Percentiles rank a stretch among this genome's conserved stretches.
Conservation (phyloP, 2,113 vertebrate species). For the Syngnathoides biaculeatus region DNA sequence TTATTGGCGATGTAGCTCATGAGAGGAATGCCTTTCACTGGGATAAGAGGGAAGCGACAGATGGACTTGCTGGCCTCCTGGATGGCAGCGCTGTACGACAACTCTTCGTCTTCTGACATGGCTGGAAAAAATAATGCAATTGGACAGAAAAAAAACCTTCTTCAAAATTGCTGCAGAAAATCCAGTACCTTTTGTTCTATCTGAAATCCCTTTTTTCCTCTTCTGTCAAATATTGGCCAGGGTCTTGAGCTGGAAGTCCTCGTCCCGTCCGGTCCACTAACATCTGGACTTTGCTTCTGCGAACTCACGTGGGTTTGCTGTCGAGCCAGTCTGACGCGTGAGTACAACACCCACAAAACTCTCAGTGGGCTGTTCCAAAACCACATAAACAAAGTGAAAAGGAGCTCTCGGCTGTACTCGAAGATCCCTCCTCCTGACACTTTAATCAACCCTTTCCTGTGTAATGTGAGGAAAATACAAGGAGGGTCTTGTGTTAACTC, state of each 20-base stretch:
- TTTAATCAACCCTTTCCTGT: slow-evolving; percentile 27
- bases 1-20: slow-evolving; percentile 58
- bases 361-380: slow-evolving; percentile 2
- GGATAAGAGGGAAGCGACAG: slow-evolving; percentile 63
- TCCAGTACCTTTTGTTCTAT: background rate
- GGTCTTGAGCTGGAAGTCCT: too few relatives aligned
- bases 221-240: too few relatives aligned
- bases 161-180: background rate
- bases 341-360: slow-evolving; percentile 6
- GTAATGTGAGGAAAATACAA: slow-evolving; percentile 27
- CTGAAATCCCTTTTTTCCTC: background rate
- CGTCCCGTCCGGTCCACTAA: background rate
- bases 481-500: slow-evolving; percentile 24
- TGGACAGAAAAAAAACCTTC: background rate
- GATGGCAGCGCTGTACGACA: slow-evolving; percentile 52
- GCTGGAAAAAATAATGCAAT: background rate
- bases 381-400: background rate
- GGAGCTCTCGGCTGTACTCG: slow-evolving; percentile 12
- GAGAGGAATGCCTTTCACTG: slow-evolving; percentile 65
- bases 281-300: slow-evolving; percentile 4
- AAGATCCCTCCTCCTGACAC: slow-evolving; percentile 38
- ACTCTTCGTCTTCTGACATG: slow-evolving; percentile 40
- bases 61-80: slow-evolving; percentile 27
- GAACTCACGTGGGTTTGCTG: background rate
- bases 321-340: slow-evolving; percentile 13